These are phyloP conservation scores for Drosophila imparisetae DNA, from an alignment of 2,888 invertebrate genomes.

Conservation along the genomic window DNA sequence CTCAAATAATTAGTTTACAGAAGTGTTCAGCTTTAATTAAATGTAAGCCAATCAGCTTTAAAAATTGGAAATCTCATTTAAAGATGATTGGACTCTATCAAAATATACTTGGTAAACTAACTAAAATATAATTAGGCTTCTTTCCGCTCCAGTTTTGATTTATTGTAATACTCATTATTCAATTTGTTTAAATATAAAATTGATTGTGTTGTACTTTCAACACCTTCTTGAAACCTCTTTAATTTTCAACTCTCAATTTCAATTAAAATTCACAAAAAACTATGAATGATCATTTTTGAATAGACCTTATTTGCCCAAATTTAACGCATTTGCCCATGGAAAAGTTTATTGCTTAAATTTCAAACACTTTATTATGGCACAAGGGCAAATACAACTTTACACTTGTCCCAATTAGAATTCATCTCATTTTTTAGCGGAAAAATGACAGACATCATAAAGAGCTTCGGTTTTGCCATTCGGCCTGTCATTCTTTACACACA, in stretches of 20 bases:
- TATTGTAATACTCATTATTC: neutral
- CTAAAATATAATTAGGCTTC: neutral
- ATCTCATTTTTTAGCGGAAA: constrained; percentile 38
- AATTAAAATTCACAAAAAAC: neutral
- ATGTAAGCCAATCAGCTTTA: no score
- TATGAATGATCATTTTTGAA: neutral
- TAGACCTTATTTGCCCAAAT: neutral
- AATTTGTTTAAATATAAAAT: neutral
- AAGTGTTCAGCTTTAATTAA: neutral
- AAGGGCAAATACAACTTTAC: constrained; percentile 35
- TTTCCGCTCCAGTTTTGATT: neutral
- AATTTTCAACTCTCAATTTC: neutral
- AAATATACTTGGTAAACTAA: neutral
- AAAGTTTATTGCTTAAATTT: constrained; percentile 21
- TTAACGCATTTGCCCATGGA: neutral
- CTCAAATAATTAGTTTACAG: neutral
- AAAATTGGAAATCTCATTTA: neutral
- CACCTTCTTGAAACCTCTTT: neutral
- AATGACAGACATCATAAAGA: constrained; percentile 46
- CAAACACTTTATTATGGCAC: constrained; percentile 1
- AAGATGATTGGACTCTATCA: neutral
- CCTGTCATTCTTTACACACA: constrained; percentile 30
- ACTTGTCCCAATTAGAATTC: constrained; percentile 53
- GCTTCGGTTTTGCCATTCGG: constrained; percentile 24
- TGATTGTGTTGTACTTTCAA: neutral